Base-by-base conservation (phyloP, 2,797 vertebrate genomes). In the Sternotherus odoratus region DNA sequence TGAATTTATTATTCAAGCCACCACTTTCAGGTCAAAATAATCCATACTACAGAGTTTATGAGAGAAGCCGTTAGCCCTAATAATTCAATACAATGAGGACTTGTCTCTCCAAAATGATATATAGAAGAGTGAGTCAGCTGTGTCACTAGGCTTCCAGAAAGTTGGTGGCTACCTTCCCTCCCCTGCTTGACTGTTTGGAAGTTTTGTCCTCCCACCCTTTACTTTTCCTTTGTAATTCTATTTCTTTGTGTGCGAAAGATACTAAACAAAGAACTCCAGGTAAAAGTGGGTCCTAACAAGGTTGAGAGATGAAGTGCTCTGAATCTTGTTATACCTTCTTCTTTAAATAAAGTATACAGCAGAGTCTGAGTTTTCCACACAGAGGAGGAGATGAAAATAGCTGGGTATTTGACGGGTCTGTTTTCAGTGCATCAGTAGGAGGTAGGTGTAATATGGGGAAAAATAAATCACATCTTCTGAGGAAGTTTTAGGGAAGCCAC, bases 371-470 rank as follows among this genome's bases (percentile, higher is more conserved):
- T 82, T 33, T 82, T 48, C 50, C 15, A 21, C 33, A 56, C 36
- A 79, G 36, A 86, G 30, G 49, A 33, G 19, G 33, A 66, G 30
- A 21, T 21, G 2, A 49, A 66, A 50, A 24, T 39, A 26, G 13
- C 26, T 33, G 56, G 3, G 0, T 39, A 50, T 28, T 63, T 39
- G 54, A 77, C 16, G 46, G 50, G 26, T 16, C 46, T 26, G 36
- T 46, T 23, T 74, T 66, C 16, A 53, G 69, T 49, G 39, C 48
- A 33, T 33, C 80, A 69, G 48, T 26, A 48, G 36, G 54, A 81
- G 30, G 6, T 12, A 33, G 15, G 78, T 21, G 19, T 0, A 1
- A 63, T 46, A 6, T 0, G 30, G 28, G n/a, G 49, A 26, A 19
- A 23, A 57, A 24, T 3, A 33, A 39, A 2, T 8, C 26, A 82